Evolutionary conservation across 2,113 vertebrate species (phyloP), one percentile per base, ranked within the genome.

Genomic region (Lontra canadensis): DNA sequence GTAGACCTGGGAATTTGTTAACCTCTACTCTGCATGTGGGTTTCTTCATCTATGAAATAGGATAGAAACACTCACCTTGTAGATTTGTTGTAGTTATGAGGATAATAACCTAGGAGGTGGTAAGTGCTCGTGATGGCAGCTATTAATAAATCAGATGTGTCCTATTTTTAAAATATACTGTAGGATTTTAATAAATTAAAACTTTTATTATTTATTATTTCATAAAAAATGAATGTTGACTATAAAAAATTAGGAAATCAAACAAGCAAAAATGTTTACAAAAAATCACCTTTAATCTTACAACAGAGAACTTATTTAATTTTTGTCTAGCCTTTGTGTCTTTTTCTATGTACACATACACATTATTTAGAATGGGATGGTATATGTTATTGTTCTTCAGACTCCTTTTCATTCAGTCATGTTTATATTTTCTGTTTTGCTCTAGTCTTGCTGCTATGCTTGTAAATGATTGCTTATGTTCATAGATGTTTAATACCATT

Each of bases 371-470:
- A 88, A 65, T 25, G n/a, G 17, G 49, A 29, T 59, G 4, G 34
- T 57, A 1, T 80, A 6, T 2, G 21, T 74, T 85, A 34, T 52
- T 94, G 61, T 88, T 94, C 67, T 91, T 84, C 59, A 71, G 90
- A 44, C 94, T n/a, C 25, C 34, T 85, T 88, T 88, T 93, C 59
- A 83, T 69, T 93, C n/a, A 78, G 14, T 80, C 84, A 86, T 84
- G 39, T 95, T 90, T 55, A 5, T 93, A 21, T 67, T 95, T 95
- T 80, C 12, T 42, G 2, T 69, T 89, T 88, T 93, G 31, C 69
- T 52, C 0, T 44, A 34, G 12, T 52, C 5, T 79, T 93, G 39
- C 26, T 90, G 3, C 69, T 80, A 57, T 42, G 61, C 14, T 88
- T 95, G 31, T 47, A 36, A 57, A 44, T 80, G 63, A 4, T 31